Conservation (phyloP, 2,797 vertebrate genomes). For the Synanceia verrucosa region DNA sequence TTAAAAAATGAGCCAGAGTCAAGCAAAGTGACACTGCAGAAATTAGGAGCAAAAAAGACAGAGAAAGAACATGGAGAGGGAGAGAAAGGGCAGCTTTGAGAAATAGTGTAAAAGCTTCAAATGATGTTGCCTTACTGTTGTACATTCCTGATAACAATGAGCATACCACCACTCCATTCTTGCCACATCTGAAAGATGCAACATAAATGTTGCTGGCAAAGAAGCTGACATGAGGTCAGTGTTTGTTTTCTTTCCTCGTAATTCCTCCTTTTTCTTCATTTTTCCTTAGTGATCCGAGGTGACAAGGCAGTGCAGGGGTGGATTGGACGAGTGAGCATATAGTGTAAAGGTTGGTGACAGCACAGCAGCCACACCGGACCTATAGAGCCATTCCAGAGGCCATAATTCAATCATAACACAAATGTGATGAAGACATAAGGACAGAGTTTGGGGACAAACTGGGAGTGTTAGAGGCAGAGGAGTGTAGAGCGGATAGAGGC, state of each 20-base stretch:
- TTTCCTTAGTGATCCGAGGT: constrained; percentile 66
- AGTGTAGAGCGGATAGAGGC: constrained; percentile 49
- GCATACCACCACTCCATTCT: background rate
- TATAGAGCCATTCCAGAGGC: constrained; percentile 64
- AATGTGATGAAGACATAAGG: constrained; percentile 61
- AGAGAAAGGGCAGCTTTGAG: background rate
- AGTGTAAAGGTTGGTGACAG: constrained; percentile 59
- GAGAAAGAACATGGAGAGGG: background rate
- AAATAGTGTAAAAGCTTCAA: background rate
- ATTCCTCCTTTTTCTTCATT: constrained; percentile 31
- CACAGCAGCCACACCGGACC: constrained; percentile 46
- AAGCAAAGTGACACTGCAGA: background rate
- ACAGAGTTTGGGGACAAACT: constrained; percentile 49
- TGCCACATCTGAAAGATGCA: constrained; percentile 21
- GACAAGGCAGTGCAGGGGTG: constrained; percentile 68
- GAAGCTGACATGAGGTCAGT: constrained; percentile 69
- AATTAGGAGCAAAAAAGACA: background rate
- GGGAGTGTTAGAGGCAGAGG: constrained; percentile 47
- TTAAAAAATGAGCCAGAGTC: background rate
- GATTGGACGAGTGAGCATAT: constrained; percentile 31
- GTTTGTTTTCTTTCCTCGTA: constrained; percentile 56
- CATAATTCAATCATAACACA: constrained; percentile 78
- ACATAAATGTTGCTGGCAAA: constrained; percentile 25
- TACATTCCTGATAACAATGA: constrained; percentile 3
- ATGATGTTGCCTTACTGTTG: background rate